A percentile compares a stretch with the other conserved stretches of the same genome.
Evolutionary conservation across 2,113 vertebrate species (phyloP).

Genomic region (Melanotaenia duboulayi): DNA sequence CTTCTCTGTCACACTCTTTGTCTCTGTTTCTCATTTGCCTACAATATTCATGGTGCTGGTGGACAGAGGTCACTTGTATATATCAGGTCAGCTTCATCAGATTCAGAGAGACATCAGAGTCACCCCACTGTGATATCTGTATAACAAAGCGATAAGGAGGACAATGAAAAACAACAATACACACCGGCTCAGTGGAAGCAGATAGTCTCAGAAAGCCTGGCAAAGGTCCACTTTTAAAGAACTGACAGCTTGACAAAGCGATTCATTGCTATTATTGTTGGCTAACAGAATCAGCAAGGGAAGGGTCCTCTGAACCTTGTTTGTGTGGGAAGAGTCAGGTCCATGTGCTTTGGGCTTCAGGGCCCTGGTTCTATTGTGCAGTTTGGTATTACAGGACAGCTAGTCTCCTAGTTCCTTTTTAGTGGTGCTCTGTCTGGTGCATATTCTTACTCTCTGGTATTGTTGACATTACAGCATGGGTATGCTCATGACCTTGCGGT

Average conservation of each 20-base stretch:
- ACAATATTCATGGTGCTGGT: slow-evolving; percentile 35
- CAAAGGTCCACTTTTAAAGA: slow-evolving; percentile 64
- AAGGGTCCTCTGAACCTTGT: slow-evolving; percentile 46
- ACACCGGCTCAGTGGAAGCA: slow-evolving; percentile 51
- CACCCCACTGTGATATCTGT: slow-evolving; percentile 27
- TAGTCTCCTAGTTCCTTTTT: slow-evolving; percentile 7
- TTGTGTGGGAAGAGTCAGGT: slow-evolving; percentile 46
- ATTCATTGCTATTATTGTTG: slow-evolving; percentile 62
- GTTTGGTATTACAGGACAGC: slow-evolving; percentile 38
- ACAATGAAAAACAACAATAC: slow-evolving; percentile 61
- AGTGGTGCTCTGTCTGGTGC: slow-evolving; percentile 14
- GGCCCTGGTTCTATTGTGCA: slow-evolving; percentile 56
- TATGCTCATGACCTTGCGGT: slow-evolving; percentile 30
- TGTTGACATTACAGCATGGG: slow-evolving; percentile 44
- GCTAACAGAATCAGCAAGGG: slow-evolving; percentile 44
- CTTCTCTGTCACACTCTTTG: slow-evolving; percentile 15
- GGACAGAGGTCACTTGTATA: slow-evolving; percentile 60
- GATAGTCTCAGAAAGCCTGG: slow-evolving; percentile 51
- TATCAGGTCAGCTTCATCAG: slow-evolving; percentile 68
- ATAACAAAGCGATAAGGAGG: slow-evolving; percentile 64
- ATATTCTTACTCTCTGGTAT: slow-evolving; percentile 29
- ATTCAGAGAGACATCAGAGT: slow-evolving; percentile 57
- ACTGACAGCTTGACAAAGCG: slow-evolving; percentile 63
- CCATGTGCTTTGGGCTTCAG: slow-evolving; percentile 34
- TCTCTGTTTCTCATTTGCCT: slow-evolving; percentile 43